Percentiles rank a stretch among this genome's conserved stretches.
Conservation (phyloP, 2,113 vertebrate species). For the Notechis scutatus region DNA sequence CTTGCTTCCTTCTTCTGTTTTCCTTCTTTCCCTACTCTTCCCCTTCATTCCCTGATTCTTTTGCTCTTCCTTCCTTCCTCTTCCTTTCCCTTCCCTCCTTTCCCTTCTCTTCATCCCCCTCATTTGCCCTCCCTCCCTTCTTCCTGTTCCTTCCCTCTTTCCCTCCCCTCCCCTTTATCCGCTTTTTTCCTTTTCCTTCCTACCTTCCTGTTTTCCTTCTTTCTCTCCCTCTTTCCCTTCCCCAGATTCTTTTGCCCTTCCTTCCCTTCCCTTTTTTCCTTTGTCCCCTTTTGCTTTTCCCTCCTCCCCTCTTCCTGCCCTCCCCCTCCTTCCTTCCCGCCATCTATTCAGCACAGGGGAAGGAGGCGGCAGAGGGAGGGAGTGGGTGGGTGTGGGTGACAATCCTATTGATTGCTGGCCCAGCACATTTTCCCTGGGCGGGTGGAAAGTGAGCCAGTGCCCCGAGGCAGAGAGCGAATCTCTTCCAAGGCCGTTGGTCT, state of each 20-base stretch:
- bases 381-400: background rate
- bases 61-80: background rate
- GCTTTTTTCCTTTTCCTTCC: background rate
- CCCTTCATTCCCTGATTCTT: too few species aligned
- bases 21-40: too few species aligned
- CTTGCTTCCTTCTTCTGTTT: background rate
- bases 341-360: background rate
- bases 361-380: background rate
- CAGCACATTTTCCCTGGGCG: background rate
- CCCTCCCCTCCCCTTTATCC: background rate
- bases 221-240: too few species aligned
- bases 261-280: background rate
- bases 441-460: background rate
- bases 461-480: background rate
- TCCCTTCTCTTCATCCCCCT: background rate
- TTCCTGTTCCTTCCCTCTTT: background rate
- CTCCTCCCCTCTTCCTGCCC: background rate
- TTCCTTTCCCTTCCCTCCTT: background rate
- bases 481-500: background rate
- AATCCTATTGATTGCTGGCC: background rate
- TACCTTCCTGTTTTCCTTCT: background rate
- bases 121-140: background rate
- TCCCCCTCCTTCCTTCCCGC: background rate
- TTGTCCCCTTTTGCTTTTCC: background rate
- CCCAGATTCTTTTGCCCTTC: background rate